phyloP scores from a whole-genome alignment of 1,140 invertebrate species.

The Gryon sp. region DNA sequence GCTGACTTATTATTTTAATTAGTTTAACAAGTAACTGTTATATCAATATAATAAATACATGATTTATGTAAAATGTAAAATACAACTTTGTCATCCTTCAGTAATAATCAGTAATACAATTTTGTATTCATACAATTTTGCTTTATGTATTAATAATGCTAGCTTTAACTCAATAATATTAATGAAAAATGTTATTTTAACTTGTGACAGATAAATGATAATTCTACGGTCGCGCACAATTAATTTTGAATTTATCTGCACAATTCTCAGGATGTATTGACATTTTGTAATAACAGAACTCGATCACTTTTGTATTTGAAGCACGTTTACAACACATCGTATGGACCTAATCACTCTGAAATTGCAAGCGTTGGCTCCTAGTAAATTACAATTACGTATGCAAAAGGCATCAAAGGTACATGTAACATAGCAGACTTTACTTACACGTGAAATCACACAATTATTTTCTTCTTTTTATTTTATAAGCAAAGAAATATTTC shows the following conservation, averaged over 20 bases:
- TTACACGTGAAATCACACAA: no score
- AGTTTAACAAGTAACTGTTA: no score
- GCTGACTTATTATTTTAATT: background rate
- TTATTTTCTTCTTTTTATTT: no score
- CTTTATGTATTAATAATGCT: no score
- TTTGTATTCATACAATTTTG: no score
- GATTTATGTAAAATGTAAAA: conserved; percentile 8
- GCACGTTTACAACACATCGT: conserved; percentile 11
- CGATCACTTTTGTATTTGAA: conserved; percentile 5
- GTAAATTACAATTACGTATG: conserved; percentile 5
- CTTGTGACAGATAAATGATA: background rate
- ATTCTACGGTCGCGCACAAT: conserved; percentile 5
- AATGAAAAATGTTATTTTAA: conserved; percentile 1
- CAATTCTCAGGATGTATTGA: conserved; percentile 15
- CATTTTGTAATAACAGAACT: conserved; percentile 6
- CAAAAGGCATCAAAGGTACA: no score
- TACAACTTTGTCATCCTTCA: background rate
- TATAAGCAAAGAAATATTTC: no score
- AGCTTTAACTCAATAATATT: no score
- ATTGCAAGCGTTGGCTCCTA: conserved; percentile 5
- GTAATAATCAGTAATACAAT: background rate
- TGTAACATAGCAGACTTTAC: no score
- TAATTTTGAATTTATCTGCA: conserved; percentile 32
- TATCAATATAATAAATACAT: background rate
- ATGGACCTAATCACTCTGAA: conserved; percentile 18